A percentile compares a stretch with the other conserved stretches of the same genome.
Conservation (phyloP, 2,888 invertebrate genomes). For the Diarsia mendica region DNA sequence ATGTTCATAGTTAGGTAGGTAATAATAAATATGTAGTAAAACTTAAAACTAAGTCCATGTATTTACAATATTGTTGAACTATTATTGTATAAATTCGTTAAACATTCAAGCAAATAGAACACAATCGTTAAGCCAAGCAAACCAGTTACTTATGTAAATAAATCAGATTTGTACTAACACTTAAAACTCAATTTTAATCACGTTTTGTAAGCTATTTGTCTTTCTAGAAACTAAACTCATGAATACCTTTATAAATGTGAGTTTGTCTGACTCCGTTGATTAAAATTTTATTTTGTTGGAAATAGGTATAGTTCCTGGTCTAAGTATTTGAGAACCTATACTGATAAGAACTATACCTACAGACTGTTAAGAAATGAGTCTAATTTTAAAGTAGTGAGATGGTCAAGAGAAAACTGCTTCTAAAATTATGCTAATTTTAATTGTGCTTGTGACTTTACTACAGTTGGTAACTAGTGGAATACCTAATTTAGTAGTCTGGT, state of each 20-base stretch:
- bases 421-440: background rate
- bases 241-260: too few relatives aligned
- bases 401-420: background rate
- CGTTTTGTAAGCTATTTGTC: too few relatives aligned
- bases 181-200: too few relatives aligned
- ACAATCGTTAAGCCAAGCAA: slow-evolving; percentile 4
- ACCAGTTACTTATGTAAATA: slow-evolving; percentile 9
- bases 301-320: too few relatives aligned
- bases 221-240: too few relatives aligned
- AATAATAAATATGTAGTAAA: slow-evolving; percentile 2
- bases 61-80: slow-evolving; percentile 23
- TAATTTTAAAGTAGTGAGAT: background rate
- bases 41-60: slow-evolving; percentile 12
- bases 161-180: too few relatives aligned
- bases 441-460: background rate
- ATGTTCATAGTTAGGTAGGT: slow-evolving; percentile 25
- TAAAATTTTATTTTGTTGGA: background rate
- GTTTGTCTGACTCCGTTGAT: too few relatives aligned
- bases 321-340: background rate
- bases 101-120: background rate
- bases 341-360: background rate
- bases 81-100: slow-evolving; percentile 14
- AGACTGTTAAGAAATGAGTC: background rate
- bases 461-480: too few relatives aligned
- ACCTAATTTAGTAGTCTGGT: slow-evolving; percentile 4